phyloP scores from a whole-genome alignment of 2,113 vertebrate species.

The Rhea americana region DNA sequence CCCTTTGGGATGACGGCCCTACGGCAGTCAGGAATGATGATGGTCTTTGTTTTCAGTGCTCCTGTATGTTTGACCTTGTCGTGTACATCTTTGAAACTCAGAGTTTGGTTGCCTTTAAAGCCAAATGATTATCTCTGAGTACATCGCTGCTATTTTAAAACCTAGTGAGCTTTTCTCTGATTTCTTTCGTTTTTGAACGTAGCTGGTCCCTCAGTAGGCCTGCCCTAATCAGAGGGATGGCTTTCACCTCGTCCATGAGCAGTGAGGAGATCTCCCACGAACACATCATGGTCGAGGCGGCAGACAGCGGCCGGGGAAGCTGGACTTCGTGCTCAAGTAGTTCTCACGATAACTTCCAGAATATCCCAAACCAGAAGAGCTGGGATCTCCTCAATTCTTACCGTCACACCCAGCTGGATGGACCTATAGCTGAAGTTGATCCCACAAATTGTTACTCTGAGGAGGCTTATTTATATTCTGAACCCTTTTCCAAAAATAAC shows the following conservation, averaged over 20 bases:
- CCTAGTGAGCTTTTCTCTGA: not conserved
- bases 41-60: not conserved
- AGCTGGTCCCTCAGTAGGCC: constrained; percentile 77
- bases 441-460: constrained; percentile 69
- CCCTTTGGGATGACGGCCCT: not conserved
- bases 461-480: constrained; percentile 68
- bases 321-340: constrained; percentile 97
- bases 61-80: not conserved
- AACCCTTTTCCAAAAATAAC: constrained; percentile 71
- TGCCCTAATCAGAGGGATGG: constrained; percentile 71
- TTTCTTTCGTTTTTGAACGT: not conserved
- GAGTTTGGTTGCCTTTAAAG: not conserved
- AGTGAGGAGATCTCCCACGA: constrained; percentile 90
- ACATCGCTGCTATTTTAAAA: fast-evolving
- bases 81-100: not conserved
- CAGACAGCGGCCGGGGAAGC: constrained; percentile 93
- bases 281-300: constrained; percentile 83
- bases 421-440: constrained; percentile 86
- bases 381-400: constrained; percentile 82
- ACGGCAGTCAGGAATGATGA: not conserved
- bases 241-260: constrained; percentile 84
- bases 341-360: constrained; percentile 96
- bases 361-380: constrained; percentile 82
- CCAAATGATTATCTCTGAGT: not conserved
- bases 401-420: constrained; percentile 81